phyloP scores from a whole-genome alignment of 2,797 vertebrate genomes.

The Meda fulgida region DNA sequence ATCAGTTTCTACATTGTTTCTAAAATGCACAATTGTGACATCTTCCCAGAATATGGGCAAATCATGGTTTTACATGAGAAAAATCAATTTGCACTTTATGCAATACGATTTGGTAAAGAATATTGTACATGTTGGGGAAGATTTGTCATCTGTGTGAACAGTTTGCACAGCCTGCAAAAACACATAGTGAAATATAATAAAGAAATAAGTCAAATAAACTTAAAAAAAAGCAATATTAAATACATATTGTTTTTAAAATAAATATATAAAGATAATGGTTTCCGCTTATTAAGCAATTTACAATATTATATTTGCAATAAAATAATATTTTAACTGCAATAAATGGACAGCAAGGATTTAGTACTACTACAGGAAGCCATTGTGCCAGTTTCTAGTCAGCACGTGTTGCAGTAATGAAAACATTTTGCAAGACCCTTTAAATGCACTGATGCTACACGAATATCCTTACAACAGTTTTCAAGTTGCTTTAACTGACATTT shows the following conservation, averaged over 20 bases:
- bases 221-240: not conserved
- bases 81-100: not conserved
- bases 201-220: no score
- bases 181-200: not conserved
- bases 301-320: not conserved
- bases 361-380: not conserved
- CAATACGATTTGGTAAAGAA: not conserved
- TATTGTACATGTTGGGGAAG: not conserved
- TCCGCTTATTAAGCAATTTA: not conserved
- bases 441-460: conserved; percentile 35
- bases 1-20: conserved; percentile 40
- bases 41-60: conserved; percentile 28
- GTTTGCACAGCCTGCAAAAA: not conserved
- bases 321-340: not conserved
- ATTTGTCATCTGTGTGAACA: not conserved
- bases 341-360: not conserved
- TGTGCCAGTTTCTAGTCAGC: not conserved
- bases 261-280: not conserved
- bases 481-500: conserved; percentile 62
- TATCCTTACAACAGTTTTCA: conserved; percentile 60
- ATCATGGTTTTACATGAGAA: not conserved
- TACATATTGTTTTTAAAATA: not conserved
- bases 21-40: conserved; percentile 48
- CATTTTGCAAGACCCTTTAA: conserved; percentile 51
- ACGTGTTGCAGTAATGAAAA: conserved; percentile 26